These are phyloP conservation scores for Frankliniella intonsa DNA, from an alignment of 2,888 invertebrate genomes.

Conservation along the genomic window DNA sequence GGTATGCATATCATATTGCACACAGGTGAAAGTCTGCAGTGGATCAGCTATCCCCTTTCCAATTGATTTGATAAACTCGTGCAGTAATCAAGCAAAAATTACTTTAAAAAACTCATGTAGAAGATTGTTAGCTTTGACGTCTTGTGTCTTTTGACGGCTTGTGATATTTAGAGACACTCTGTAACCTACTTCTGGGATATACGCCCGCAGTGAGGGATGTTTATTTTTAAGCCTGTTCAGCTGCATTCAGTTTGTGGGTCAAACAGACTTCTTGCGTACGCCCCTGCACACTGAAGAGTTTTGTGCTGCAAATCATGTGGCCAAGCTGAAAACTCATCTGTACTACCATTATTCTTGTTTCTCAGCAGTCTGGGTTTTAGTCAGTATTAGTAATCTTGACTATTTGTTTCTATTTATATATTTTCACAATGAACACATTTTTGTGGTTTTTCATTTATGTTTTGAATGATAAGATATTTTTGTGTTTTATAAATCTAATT, in stretches of 20 bases:
- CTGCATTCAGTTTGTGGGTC: background rate
- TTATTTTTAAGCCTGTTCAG: conserved; percentile 4
- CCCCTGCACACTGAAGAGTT: background rate
- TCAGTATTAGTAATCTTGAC: background rate
- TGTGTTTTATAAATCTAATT: background rate
- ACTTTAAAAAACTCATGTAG: no score
- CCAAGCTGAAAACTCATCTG: background rate
- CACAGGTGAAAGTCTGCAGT: no score
- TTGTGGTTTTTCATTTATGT: background rate
- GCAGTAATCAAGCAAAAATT: no score
- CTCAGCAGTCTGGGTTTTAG: background rate
- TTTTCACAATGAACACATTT: background rate
- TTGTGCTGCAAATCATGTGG: background rate
- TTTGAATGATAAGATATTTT: background rate
- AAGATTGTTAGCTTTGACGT: no score
- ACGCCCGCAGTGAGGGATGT: background rate
- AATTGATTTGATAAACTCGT: no score
- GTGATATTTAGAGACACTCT: no score
- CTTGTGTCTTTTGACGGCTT: no score
- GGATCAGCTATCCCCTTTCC: no score
- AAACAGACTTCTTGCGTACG: background rate
- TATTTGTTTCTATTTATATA: background rate
- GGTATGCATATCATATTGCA: no score
- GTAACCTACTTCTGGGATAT: background rate
- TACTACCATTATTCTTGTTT: background rate